phyloP scores from a whole-genome alignment of 2,888 invertebrate species.

The Trypoxylon attenuatum region DNA sequence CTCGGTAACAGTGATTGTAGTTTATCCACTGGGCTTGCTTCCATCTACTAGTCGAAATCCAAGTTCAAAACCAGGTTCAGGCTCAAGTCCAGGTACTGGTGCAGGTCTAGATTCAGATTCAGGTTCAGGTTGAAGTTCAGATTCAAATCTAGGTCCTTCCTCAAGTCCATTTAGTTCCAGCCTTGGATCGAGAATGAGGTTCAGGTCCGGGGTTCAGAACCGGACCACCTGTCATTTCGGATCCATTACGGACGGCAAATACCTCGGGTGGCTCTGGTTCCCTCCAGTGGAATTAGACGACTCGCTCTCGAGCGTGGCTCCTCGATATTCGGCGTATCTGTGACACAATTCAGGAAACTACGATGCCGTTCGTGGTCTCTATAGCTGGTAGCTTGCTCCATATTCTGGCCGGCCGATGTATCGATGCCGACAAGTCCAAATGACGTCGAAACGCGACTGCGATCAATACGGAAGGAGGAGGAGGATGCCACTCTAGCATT shows the following conservation, averaged over 20 bases:
- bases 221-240: conserved; percentile 31
- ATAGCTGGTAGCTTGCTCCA: conserved; percentile 9
- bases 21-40: conserved; percentile 23
- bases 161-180: too few relatives aligned
- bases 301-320: conserved; percentile 2
- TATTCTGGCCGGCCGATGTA: conserved; percentile 32
- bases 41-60: conserved; percentile 11
- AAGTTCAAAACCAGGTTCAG: too few relatives aligned
- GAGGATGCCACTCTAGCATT: background rate
- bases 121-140: too few relatives aligned
- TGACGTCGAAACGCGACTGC: conserved; percentile 14
- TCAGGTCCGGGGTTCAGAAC: too few relatives aligned
- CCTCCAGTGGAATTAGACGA: conserved; percentile 7
- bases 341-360: conserved; percentile 38
- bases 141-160: too few relatives aligned
- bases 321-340: background rate
- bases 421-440: conserved; percentile 17
- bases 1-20: background rate
- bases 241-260: conserved; percentile 6
- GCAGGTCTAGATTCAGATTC: too few relatives aligned
- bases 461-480: conserved; percentile 30
- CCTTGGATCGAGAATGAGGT: too few relatives aligned
- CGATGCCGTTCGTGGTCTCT: background rate
- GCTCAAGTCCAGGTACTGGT: too few relatives aligned
- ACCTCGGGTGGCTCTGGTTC: background rate